phyloP scores from a whole-genome alignment of 1,140 invertebrate genomes.

The Zelostemma sp. region DNA sequence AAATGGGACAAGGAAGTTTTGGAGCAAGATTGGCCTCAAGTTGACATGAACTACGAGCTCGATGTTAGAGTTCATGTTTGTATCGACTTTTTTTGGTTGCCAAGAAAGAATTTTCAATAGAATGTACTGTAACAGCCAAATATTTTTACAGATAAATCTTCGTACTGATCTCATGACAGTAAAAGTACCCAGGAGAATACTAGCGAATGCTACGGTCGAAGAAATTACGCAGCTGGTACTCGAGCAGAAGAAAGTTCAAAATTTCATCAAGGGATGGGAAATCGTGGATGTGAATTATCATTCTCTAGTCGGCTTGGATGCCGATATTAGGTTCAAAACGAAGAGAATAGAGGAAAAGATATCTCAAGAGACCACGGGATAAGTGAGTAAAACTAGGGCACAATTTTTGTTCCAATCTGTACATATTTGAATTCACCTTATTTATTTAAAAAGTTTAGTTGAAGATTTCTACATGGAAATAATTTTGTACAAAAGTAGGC shows the following conservation, averaged over 20 bases:
- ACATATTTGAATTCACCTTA: constrained; percentile 11
- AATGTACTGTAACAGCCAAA: too few species aligned
- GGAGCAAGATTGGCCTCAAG: constrained; percentile 83
- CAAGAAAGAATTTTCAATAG: too few species aligned
- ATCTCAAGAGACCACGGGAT: constrained; percentile 11
- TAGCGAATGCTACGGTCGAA: constrained; percentile 71
- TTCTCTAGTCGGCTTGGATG: constrained; percentile 45
- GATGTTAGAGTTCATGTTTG: constrained; percentile 76
- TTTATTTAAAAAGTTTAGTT: constrained; percentile 5
- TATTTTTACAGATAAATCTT: constrained; percentile 71
- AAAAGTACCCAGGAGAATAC: constrained; percentile 68
- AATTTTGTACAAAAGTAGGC: background rate
- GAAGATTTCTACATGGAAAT: background rate
- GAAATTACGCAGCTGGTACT: constrained; percentile 72
- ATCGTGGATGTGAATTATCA: constrained; percentile 45
- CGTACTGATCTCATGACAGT: constrained; percentile 65
- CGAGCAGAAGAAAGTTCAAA: constrained; percentile 47
- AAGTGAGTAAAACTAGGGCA: constrained; percentile 6
- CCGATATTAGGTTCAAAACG: constrained; percentile 43
- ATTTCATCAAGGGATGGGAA: constrained; percentile 27
- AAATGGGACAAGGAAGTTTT: constrained; percentile 77
- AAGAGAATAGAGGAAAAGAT: constrained; percentile 26
- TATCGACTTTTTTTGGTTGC: too few species aligned
- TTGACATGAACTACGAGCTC: constrained; percentile 81
- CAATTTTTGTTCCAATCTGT: constrained; percentile 9